Base-by-base conservation (phyloP, 2,888 invertebrate genomes). In the Athrips mouffetella region DNA sequence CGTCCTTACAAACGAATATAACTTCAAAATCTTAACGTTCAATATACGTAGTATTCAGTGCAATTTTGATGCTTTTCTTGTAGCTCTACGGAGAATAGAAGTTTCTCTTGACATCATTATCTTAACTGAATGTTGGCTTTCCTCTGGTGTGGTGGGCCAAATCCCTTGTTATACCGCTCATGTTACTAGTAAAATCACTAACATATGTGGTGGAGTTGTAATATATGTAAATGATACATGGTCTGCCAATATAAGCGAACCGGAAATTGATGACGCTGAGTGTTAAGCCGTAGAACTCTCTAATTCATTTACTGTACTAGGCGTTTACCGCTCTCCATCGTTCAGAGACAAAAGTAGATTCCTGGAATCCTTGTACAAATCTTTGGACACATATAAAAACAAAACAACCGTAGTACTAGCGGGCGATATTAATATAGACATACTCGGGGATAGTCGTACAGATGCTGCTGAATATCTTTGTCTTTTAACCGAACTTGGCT, bases 31-130 rank as follows among this genome's bases (percentile, higher is more conserved):
- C 7, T 20, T 47, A 30, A 23, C 39, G 2, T 29, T 47, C 2
- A 47, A 47, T 21, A 47, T 47, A 10, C 47, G 47, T 16, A 47
- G 47, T 25, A 47, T 37, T 8, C 47, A 47, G 20, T 35, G 27
- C 27, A 47, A 47, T 18, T 47, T 47, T 30, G 13, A 47, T n/a
- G 27, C 16, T 2, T 47, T 47, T 39, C 20, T 39, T 20, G 47
- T 47, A 7, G 29, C 47, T 6, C 29, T 37, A 4, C 16, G 18
- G 10, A 10, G 37, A 10, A 11, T 37, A 10, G 13, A 37, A 8
- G 10, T 37, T 11, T 6, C 6, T 6, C 18, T 37, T 37, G 37
- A 44, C 30, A 25, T 44, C 5, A 44, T 44, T n/a, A 30, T 44
- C 1, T 30, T 44, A 3, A 30, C 44, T 20, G 44, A 44, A 20